Conservation (phyloP, 2,113 vertebrate species). For the Fregata magnificens region DNA sequence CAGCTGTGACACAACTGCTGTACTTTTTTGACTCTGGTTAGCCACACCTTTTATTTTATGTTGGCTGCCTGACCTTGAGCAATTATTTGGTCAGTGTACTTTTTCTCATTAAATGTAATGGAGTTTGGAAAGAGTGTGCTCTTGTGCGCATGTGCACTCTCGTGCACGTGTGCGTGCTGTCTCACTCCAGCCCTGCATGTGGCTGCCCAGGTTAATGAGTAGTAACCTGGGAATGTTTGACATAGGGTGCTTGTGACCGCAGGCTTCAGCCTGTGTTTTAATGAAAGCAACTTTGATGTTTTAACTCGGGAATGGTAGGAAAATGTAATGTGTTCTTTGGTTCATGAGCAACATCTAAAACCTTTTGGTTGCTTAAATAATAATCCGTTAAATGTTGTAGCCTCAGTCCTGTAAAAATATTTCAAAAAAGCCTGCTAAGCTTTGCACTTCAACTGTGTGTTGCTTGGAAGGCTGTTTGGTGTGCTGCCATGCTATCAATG, state of each 20-base stretch:
- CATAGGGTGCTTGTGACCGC: not conserved
- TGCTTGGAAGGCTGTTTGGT: not conserved
- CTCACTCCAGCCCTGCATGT: not conserved
- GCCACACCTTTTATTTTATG: not conserved
- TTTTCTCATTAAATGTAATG: not conserved
- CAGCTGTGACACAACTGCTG: not conserved
- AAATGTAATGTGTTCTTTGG: not conserved
- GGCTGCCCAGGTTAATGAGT: slow-evolving; percentile 65
- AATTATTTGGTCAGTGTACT: not conserved
- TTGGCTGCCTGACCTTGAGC: not conserved
- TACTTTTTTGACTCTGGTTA: not conserved
- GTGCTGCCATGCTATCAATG: not conserved
- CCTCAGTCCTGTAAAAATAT: not conserved
- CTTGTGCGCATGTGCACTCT: not conserved
- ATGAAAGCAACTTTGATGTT: not conserved
- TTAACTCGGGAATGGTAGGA: rapidly evolving
- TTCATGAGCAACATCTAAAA: not conserved
- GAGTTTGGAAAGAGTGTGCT: not conserved
- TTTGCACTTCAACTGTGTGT: not conserved
- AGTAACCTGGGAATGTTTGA: slow-evolving; percentile 53
- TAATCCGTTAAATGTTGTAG: not conserved
- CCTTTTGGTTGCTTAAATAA: not conserved
- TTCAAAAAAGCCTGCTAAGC: not conserved
- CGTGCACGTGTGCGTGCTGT: not conserved
- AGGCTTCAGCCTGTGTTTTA: not conserved